Evolutionary conservation across 2,797 vertebrate species (phyloP).

Genomic region (Sebastes hopkinsi): DNA sequence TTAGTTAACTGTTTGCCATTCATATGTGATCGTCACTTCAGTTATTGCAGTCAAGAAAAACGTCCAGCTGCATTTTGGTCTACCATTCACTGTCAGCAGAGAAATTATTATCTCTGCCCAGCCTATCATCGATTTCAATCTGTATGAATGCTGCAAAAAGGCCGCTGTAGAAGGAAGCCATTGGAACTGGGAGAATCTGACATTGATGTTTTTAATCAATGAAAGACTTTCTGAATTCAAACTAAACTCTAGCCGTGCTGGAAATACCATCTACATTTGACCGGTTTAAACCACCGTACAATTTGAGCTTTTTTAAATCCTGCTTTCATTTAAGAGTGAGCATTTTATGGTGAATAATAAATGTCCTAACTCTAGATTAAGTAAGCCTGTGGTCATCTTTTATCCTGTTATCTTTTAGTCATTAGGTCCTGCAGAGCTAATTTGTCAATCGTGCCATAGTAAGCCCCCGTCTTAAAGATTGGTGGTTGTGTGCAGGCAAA

Average conservation of each 20-base stretch:
- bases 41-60: neutral
- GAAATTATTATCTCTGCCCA: slow-evolving; percentile 1
- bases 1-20: neutral
- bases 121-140: slow-evolving; percentile 11
- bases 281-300: neutral
- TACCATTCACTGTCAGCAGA: neutral
- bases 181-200: slow-evolving; percentile 4
- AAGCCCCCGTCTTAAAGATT: slow-evolving; percentile 62
- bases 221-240: slow-evolving; percentile 12
- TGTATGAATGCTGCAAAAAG: slow-evolving; percentile 21
- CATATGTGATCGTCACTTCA: neutral
- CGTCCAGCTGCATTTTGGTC: neutral
- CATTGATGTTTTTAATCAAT: slow-evolving; percentile 21
- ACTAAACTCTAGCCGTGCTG: neutral
- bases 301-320: neutral
- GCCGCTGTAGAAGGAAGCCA: neutral
- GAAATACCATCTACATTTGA: slow-evolving; percentile 1
- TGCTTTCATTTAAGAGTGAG: neutral
- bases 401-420: slow-evolving; percentile 66
- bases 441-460: slow-evolving; percentile 68
- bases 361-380: slow-evolving; percentile 54
- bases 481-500: slow-evolving; percentile 61
- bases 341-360: slow-evolving; percentile 30
- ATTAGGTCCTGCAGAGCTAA: slow-evolving; percentile 66
- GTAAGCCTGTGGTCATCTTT: slow-evolving; percentile 41